These are phyloP conservation scores for Tribolium madens DNA, from an alignment of 1,140 invertebrate species.

Conservation along the genomic window DNA sequence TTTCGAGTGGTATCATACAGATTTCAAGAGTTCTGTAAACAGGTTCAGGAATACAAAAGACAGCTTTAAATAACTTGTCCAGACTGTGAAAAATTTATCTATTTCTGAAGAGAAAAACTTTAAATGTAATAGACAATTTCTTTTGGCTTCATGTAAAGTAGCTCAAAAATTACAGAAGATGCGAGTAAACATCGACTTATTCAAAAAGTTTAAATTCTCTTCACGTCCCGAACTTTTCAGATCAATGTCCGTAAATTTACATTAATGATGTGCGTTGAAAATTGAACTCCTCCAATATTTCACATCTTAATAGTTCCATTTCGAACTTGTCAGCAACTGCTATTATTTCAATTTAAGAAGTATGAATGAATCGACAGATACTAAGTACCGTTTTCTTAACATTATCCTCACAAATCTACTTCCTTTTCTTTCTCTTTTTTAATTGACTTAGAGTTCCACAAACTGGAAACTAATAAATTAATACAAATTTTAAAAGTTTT, in stretches of 20 bases:
- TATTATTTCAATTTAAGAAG: constrained; percentile 52
- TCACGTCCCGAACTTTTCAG: constrained; percentile 49
- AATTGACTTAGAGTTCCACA: not conserved
- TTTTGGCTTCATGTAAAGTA: constrained; percentile 7
- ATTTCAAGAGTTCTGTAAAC: constrained; percentile 26
- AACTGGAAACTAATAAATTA: constrained; percentile 26
- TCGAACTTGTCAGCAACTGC: constrained; percentile 53
- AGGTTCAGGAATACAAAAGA: constrained; percentile 10
- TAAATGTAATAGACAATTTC: not conserved
- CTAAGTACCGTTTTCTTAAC: constrained; percentile 42
- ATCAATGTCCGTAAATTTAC: constrained; percentile 55
- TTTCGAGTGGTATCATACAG: constrained; percentile 25
- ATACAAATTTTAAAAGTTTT: constrained; percentile 34
- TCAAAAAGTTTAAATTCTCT: constrained; percentile 52
- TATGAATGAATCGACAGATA: constrained; percentile 49
- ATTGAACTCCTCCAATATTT: constrained; percentile 54
- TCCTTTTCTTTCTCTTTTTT: constrained; percentile 20
- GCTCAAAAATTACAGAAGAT: constrained; percentile 33
- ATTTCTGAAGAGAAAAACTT: constrained; percentile 19
- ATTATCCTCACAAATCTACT: constrained; percentile 42
- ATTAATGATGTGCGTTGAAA: constrained; percentile 55
- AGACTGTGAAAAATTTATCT: constrained; percentile 29
- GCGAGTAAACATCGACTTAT: constrained; percentile 29
- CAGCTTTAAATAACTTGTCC: constrained; percentile 32
- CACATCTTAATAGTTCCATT: constrained; percentile 52